These are phyloP conservation scores for Sinella curviseta DNA, from an alignment of 1,140 invertebrate species.

Conservation along the genomic window DNA sequence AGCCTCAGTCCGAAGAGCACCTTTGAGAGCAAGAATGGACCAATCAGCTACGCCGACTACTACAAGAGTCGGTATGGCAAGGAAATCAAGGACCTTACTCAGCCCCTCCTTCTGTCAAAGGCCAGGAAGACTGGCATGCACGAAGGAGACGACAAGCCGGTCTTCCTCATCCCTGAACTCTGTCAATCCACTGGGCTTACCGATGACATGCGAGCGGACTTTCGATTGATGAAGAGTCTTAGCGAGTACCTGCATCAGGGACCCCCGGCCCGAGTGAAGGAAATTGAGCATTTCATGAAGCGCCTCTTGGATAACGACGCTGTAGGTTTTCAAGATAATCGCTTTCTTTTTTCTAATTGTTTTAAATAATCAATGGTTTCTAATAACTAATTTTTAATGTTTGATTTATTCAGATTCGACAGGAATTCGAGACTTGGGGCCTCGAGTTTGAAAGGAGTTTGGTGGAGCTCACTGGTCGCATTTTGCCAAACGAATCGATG, in stretches of 20 bases:
- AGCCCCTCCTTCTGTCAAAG: conserved; percentile 40
- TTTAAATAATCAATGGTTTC: background rate
- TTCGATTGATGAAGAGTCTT: conserved; percentile 51
- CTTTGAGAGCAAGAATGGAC: background rate
- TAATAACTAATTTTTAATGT: background rate
- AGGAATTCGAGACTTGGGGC: conserved; percentile 73
- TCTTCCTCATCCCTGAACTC: conserved; percentile 59
- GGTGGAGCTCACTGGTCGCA: background rate
- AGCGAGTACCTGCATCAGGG: conserved; percentile 54
- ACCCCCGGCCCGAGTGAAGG: conserved; percentile 50
- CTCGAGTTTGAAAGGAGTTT: conserved; percentile 63
- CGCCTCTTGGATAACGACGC: conserved; percentile 47
- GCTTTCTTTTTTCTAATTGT: background rate
- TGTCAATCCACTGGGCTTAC: conserved; percentile 54
- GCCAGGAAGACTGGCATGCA: conserved; percentile 36
- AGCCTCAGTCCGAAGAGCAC: background rate
- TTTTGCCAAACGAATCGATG: conserved; percentile 18
- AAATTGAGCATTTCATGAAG: conserved; percentile 47
- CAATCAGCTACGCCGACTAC: conserved; percentile 63
- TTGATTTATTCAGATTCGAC: background rate
- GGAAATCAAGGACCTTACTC: conserved; percentile 32
- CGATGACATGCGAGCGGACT: conserved; percentile 50
- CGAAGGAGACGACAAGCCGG: too few relatives aligned
- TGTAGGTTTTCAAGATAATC: too few relatives aligned
- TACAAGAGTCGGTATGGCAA: conserved; percentile 56